These are phyloP conservation scores for Drosophila sulfurigaster DNA, from an alignment of 1,140 invertebrate genomes.

Conservation along the genomic window DNA sequence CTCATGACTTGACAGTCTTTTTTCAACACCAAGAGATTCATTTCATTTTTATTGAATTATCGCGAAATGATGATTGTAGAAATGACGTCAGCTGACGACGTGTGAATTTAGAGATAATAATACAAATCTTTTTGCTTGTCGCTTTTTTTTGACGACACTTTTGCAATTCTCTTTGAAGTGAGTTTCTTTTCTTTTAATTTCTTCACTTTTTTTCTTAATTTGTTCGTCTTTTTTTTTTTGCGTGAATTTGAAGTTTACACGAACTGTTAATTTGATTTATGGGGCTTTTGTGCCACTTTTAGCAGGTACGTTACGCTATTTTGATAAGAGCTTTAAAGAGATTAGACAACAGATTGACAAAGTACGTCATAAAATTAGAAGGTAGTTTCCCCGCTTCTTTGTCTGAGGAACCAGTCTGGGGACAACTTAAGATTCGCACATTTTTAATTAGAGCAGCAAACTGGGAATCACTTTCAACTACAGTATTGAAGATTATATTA, in stretches of 20 bases:
- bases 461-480: neutral
- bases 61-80: slow-evolving; percentile 35
- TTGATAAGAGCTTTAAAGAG: slow-evolving; percentile 8
- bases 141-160: slow-evolving; percentile 23
- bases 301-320: neutral
- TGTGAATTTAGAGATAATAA: slow-evolving; percentile 55
- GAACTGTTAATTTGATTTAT: slow-evolving; percentile 28
- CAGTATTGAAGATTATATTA: no score
- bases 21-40: neutral
- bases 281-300: slow-evolving; percentile 26
- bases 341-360: slow-evolving; percentile 14
- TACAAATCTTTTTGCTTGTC: slow-evolving; percentile 32
- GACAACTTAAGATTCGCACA: neutral
- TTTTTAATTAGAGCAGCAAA: neutral
- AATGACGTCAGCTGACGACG: slow-evolving; percentile 51
- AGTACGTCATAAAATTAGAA: slow-evolving; percentile 3
- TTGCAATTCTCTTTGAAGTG: slow-evolving; percentile 19
- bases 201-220: no score
- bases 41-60: slow-evolving; percentile 7
- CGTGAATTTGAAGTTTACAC: slow-evolving; percentile 21
- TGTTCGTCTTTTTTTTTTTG: neutral
- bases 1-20: slow-evolving; percentile 15
- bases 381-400: slow-evolving; percentile 11
- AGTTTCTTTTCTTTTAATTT: slow-evolving; percentile 1
- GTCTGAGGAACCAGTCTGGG: neutral